Percentiles rank a stretch among this genome's conserved stretches.
Evolutionary conservation across 1,140 invertebrate species (phyloP).

Genomic region (Panagrolaimus sp.): DNA sequence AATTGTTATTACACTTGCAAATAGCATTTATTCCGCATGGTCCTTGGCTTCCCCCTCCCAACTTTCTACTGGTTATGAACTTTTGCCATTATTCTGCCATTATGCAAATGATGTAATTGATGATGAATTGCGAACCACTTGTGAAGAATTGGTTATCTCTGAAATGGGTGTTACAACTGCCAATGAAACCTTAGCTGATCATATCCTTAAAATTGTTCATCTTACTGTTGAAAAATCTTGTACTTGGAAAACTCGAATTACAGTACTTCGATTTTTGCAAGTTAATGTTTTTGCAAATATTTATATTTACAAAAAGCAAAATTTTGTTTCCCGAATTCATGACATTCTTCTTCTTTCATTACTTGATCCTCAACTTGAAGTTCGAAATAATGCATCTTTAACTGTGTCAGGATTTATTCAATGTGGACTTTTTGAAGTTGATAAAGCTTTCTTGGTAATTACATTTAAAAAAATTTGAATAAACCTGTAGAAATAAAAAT

Average conservation of each 20-base stretch:
- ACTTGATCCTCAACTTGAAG: conserved; percentile 58
- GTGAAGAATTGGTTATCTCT: conserved; percentile 66
- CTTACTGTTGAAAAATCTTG: not conserved
- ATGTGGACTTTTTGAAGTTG: conserved; percentile 70
- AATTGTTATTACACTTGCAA: conserved; percentile 9
- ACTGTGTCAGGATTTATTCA: conserved; percentile 80
- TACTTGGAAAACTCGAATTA: conserved; percentile 15
- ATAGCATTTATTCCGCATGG: conserved; percentile 6
- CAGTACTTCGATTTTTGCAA: conserved; percentile 18
- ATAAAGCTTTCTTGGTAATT: conserved; percentile 48
- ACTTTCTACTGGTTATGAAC: conserved; percentile 18
- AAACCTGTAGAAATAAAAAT: conserved; percentile 25
- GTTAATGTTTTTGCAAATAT: conserved; percentile 54
- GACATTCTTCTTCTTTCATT: conserved; percentile 50
- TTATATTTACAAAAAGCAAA: conserved; percentile 64
- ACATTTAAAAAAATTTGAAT: conserved; percentile 55
- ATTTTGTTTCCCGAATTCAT: conserved; percentile 59
- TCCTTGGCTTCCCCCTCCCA: not conserved
- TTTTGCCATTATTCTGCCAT: conserved; percentile 48
- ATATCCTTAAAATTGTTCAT: conserved; percentile 14
- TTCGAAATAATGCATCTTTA: conserved; percentile 72
- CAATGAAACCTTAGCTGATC: conserved; percentile 29
- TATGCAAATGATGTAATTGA: conserved; percentile 63
- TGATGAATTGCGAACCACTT: conserved; percentile 72
- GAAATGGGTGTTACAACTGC: conserved; percentile 60